A percentile compares a stretch with the other conserved stretches of the same genome.
phyloP scores from a whole-genome alignment of 1,140 invertebrate genomes.

The Drosophila orosa region DNA sequence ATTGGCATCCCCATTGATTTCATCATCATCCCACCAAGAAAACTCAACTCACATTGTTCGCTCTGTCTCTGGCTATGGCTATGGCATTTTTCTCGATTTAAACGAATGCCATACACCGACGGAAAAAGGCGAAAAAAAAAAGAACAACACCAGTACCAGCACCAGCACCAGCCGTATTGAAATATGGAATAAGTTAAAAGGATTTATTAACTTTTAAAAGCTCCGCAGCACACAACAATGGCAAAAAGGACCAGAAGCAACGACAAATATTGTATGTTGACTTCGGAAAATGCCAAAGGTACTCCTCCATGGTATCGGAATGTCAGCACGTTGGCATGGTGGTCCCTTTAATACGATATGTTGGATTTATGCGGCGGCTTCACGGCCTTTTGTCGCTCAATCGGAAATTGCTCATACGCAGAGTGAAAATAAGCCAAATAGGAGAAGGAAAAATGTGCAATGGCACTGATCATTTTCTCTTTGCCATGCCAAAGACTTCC shows the following conservation, averaged over 20 bases:
- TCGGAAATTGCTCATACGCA: slow-evolving; percentile 37
- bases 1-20: slow-evolving; percentile 41
- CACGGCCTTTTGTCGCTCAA: slow-evolving; percentile 27
- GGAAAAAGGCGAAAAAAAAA: not conserved
- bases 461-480: not conserved
- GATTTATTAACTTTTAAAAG: slow-evolving; percentile 83
- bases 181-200: slow-evolving; percentile 81
- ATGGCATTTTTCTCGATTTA: slow-evolving; percentile 55
- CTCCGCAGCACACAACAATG: slow-evolving; percentile 71
- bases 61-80: not conserved
- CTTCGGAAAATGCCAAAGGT: slow-evolving; percentile 43
- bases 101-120: slow-evolving; percentile 21
- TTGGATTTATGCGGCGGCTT: slow-evolving; percentile 26
- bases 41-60: slow-evolving; percentile 58
- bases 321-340: slow-evolving; percentile 13
- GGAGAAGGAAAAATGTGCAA: slow-evolving; percentile 7
- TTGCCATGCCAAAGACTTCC: not conserved
- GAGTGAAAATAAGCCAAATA: slow-evolving; percentile 2
- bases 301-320: slow-evolving; percentile 9
- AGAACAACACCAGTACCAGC: slow-evolving; percentile 19
- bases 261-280: slow-evolving; percentile 42
- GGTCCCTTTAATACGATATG: slow-evolving; percentile 28
- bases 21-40: slow-evolving; percentile 31
- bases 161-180: slow-evolving; percentile 63
- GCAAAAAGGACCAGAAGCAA: slow-evolving; percentile 57